phyloP scores from a whole-genome alignment of 2,888 invertebrate species.

The Pardosa pseudoannulata region DNA sequence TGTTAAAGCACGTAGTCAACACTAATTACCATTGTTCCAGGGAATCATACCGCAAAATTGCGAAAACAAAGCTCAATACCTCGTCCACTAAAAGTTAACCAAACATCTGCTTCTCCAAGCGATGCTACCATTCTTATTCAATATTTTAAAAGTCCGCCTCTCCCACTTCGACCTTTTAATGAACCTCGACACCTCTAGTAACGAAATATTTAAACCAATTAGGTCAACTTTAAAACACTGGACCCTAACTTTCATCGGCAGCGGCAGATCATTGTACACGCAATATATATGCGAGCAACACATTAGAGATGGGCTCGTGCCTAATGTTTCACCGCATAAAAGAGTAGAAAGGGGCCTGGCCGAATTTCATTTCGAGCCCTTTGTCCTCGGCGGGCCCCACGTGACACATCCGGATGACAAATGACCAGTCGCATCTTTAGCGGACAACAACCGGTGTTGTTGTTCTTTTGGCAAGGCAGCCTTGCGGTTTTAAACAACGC shows the following conservation, averaged over 20 bases:
- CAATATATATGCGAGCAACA: neutral
- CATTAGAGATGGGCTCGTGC: neutral
- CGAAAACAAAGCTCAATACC: neutral
- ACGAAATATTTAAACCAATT: constrained; percentile 28
- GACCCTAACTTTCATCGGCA: neutral
- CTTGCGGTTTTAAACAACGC: neutral
- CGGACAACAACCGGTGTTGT: constrained; percentile 24
- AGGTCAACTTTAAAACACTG: constrained; percentile 49
- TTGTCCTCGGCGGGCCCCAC: constrained; percentile 27
- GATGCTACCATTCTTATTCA: neutral
- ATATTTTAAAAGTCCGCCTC: neutral
- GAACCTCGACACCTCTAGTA: constrained; percentile 27
- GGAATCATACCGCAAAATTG: too few relatives aligned
- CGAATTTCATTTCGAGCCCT: constrained; percentile 39
- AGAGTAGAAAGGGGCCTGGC: constrained; percentile 17
- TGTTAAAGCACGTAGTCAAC: too few relatives aligned
- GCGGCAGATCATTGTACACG: neutral
- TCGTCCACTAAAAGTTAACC: neutral
- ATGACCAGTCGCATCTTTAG: constrained; percentile 22
- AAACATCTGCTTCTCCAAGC: neutral
- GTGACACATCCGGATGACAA: constrained; percentile 41
- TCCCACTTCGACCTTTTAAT: constrained; percentile 11
- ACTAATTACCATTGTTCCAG: too few relatives aligned
- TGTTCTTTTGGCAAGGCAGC: neutral
- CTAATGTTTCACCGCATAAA: neutral